Evolutionary conservation across 2,113 vertebrate genomes (phyloP).

Genomic region (Megaceryle torquata): DNA sequence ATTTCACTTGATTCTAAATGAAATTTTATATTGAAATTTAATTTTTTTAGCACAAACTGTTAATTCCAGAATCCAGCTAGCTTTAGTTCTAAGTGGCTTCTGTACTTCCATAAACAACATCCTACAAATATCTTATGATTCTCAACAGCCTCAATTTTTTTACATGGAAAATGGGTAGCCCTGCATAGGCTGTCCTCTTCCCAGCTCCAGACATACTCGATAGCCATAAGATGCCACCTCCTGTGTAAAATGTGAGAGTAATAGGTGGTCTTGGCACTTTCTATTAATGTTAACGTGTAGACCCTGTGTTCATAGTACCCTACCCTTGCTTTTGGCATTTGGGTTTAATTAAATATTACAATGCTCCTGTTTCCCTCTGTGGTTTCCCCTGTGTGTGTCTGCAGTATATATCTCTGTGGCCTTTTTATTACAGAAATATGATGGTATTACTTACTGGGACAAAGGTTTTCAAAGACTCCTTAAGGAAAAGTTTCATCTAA

Average conservation of each 20-base stretch:
- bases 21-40: not conserved
- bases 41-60: not conserved
- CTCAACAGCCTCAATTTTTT: not conserved
- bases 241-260: not conserved
- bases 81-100: not conserved
- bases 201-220: not conserved
- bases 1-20: not conserved
- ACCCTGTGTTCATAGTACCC: not conserved
- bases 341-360: not conserved
- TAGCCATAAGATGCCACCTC: not conserved
- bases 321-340: not conserved
- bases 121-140: not conserved
- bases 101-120: not conserved
- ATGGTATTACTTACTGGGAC: not conserved
- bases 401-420: not conserved
- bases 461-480: not conserved
- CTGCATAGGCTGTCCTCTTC: not conserved
- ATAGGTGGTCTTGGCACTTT: not conserved
- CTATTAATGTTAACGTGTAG: not conserved
- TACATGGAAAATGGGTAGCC: not conserved
- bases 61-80: not conserved
- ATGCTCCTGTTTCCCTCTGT: not conserved
- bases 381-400: not conserved
- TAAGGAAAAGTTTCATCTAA: not conserved
- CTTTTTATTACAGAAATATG: not conserved